Base-by-base conservation (phyloP, 2,113 vertebrate species). In the Ciconia boyciana region DNA sequence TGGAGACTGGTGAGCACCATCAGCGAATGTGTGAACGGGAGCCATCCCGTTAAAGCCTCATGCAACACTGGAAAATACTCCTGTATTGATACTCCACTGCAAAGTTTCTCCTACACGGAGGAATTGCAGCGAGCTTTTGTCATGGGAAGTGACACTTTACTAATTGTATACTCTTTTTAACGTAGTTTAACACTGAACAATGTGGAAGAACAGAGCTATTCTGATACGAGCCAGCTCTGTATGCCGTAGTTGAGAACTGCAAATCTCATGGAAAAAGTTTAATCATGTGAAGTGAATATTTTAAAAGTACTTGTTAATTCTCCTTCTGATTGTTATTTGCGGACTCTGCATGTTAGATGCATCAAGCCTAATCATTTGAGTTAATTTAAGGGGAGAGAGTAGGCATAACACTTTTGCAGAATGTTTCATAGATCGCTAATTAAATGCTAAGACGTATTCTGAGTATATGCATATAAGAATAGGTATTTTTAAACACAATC, bases 71-170 rank as follows among this genome's bases (percentile, higher is more conserved):
- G 52, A 36, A 54, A 76, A 54, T 54, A 29, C 9, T 75, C 55
- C 3, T n/a, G n/a, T 80, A 21, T 36, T 2, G 4, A 6, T 43
- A 29, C 11, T 48, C 17, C 26, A 21, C 25, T 62, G 31, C 71
- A 46, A 13, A 1, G 1, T 64, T 71, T 84, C n/a, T 46, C 29
- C 21, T 72, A 6, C 20, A 6, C 1, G 0, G 3, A 61, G 66
- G 34, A 84, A 58, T 75, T 48, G 10, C 31, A 62, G 51, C 34
- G 41, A 58, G 15, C 21, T 39, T 83, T 82, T 83, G 65, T 57
- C 10, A 5, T 16, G 18, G 52, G 26, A 52, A 66, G 61, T 9
- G 36, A 34, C 43, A 4, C 9, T 75, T 78, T 36, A 15, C 10
- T 39, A 62, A 11, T 6, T 62, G 21, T 44, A 5, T 41, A 0